A percentile compares a stretch with the other conserved stretches of the same genome.
phyloP scores from a whole-genome alignment of 2,888 invertebrate genomes.

The Drosophila anomelani region DNA sequence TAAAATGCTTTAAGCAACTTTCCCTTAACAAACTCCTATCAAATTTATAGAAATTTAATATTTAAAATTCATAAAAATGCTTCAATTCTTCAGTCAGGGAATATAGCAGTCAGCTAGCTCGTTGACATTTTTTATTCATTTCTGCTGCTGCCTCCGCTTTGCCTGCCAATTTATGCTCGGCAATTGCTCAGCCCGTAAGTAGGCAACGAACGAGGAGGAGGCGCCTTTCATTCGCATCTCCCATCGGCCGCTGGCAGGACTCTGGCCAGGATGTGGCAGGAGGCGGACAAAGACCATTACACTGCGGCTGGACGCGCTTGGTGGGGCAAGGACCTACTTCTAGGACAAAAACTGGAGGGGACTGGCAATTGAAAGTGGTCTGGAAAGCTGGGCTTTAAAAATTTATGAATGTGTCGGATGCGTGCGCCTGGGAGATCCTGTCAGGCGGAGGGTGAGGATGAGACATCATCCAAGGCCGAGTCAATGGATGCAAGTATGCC shows the following conservation, averaged over 20 bases:
- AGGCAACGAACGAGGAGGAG: constrained; percentile 46
- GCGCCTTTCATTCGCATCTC: constrained; percentile 14
- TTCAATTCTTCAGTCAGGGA: constrained; percentile 17
- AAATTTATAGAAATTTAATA: too few relatives aligned
- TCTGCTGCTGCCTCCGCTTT: constrained; percentile 21
- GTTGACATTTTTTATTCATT: constrained; percentile 25
- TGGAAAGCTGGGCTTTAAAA: constrained; percentile 42
- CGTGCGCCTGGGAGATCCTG: constrained; percentile 22
- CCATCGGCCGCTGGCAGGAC: constrained; percentile 27
- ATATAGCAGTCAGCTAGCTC: constrained; percentile 19
- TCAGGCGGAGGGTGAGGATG: neutral
- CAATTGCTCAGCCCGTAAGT: constrained; percentile 58
- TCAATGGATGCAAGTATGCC: constrained; percentile 50
- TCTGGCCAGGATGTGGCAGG: constrained; percentile 1
- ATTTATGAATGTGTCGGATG: constrained; percentile 44
- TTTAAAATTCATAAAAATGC: neutral
- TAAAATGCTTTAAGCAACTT: too few relatives aligned
- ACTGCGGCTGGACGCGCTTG: constrained; percentile 59
- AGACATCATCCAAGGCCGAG: constrained; percentile 24
- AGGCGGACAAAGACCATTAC: constrained; percentile 39
- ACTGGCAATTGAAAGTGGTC: constrained; percentile 58
- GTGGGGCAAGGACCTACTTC: constrained; percentile 34
- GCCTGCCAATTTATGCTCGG: constrained; percentile 55
- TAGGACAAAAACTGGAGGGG: constrained; percentile 24
- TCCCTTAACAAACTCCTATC: too few relatives aligned